Percentiles rank a stretch among this genome's conserved stretches.
Evolutionary conservation across 2,888 invertebrate species (phyloP).

Genomic region (Tenthredo notha): DNA sequence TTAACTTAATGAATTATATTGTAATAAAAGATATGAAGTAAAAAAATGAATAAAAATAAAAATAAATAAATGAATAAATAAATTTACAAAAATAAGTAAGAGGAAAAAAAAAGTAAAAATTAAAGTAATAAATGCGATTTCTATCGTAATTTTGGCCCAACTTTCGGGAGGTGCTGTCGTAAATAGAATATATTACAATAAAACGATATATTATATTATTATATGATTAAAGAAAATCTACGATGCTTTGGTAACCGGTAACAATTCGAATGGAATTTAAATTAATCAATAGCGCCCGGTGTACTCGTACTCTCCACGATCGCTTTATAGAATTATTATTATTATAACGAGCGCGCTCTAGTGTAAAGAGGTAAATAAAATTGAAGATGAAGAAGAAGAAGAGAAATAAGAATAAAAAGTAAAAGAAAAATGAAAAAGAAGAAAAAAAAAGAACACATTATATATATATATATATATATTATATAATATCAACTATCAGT

Average conservation of each 20-base stretch:
- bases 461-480: constrained; percentile 64
- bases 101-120: neutral
- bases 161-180: constrained; percentile 48
- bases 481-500: constrained; percentile 71
- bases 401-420: neutral
- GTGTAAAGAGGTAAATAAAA: constrained; percentile 3
- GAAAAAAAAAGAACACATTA: constrained; percentile 52
- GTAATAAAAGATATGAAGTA: constrained; percentile 46
- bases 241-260: constrained; percentile 23
- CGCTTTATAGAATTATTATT: constrained; percentile 48
- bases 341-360: constrained; percentile 14
- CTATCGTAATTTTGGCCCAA: constrained; percentile 30
- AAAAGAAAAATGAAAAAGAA: neutral
- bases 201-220: constrained; percentile 16
- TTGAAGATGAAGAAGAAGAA: neutral
- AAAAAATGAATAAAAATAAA: neutral
- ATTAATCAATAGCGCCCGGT: constrained; percentile 6
- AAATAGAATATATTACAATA: constrained; percentile 26
- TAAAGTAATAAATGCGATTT: constrained; percentile 18
- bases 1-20: neutral
- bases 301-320: constrained; percentile 24
- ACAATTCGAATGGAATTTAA: constrained; percentile 10
- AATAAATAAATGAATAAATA: constrained; percentile 37
- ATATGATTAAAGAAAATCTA: neutral
- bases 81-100: neutral